phyloP scores from a whole-genome alignment of 1,140 invertebrate species.

The Nasonia longicornis region DNA sequence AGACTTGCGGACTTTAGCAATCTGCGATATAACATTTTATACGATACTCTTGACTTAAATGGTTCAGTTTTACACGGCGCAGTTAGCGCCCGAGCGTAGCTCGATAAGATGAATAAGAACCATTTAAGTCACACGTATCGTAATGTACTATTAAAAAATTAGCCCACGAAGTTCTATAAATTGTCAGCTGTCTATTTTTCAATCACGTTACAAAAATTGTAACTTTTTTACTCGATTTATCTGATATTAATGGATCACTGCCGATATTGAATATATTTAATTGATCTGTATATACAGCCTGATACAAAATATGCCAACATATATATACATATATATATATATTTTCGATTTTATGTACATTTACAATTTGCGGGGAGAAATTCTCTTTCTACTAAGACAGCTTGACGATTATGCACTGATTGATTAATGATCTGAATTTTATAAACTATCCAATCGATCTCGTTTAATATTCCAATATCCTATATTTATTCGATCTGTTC shows the following conservation, averaged over 20 bases:
- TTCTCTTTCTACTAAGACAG: not conserved
- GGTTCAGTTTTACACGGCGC: no score
- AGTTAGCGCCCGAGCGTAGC: no score
- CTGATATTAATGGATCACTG: not conserved
- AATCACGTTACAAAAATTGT: not conserved
- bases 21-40: no score
- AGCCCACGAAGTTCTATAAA: not conserved
- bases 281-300: not conserved
- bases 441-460: constrained; percentile 14
- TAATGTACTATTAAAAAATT: not conserved
- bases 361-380: not conserved
- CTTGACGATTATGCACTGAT: not conserved
- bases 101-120: no score
- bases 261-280: not conserved
- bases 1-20: no score
- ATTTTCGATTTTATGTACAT: not conserved
- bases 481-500: constrained; percentile 12
- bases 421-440: not conserved
- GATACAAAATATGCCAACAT: not conserved
- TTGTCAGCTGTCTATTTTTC: not conserved
- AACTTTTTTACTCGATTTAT: not conserved
- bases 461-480: constrained; percentile 2
- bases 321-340: not conserved
- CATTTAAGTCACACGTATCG: no score
- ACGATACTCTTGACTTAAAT: no score